Percentiles rank a stretch among this genome's conserved stretches.
Conservation (phyloP, 2,113 vertebrate species). For the Xenus cinereus region DNA sequence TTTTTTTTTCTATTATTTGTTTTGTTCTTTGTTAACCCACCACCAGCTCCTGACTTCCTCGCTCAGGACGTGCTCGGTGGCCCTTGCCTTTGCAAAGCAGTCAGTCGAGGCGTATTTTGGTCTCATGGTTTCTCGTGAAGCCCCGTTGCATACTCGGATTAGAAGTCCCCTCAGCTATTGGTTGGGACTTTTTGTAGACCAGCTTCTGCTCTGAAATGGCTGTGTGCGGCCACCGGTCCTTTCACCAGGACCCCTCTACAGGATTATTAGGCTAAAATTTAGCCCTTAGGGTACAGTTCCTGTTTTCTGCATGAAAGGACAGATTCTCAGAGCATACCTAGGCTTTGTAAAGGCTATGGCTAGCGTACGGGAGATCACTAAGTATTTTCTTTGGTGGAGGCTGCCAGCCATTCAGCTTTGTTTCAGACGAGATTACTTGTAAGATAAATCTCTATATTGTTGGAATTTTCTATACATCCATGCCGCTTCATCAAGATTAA, state of each 20-base stretch:
- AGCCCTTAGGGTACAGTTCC: neutral
- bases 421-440: neutral
- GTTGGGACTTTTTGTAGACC: neutral
- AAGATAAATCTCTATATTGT: neutral
- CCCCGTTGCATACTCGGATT: neutral
- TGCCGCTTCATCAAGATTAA: neutral
- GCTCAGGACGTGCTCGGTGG: neutral
- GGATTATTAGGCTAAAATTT: neutral
- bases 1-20: neutral
- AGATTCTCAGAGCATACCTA: neutral
- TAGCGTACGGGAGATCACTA: neutral
- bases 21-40: neutral
- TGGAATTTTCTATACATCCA: neutral
- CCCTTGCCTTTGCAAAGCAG: neutral
- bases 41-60: neutral
- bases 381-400: neutral
- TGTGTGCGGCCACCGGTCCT: neutral
- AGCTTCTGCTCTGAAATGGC: neutral
- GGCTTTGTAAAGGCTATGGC: neutral
- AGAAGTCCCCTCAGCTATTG: neutral
- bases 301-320: neutral
- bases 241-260: neutral
- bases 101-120: neutral
- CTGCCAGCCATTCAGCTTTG: constrained; percentile 4
- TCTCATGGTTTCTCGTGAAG: neutral